These are phyloP conservation scores for Rhabdomys pumilio DNA, from an alignment of 2,797 vertebrate genomes.

Conservation along the genomic window DNA sequence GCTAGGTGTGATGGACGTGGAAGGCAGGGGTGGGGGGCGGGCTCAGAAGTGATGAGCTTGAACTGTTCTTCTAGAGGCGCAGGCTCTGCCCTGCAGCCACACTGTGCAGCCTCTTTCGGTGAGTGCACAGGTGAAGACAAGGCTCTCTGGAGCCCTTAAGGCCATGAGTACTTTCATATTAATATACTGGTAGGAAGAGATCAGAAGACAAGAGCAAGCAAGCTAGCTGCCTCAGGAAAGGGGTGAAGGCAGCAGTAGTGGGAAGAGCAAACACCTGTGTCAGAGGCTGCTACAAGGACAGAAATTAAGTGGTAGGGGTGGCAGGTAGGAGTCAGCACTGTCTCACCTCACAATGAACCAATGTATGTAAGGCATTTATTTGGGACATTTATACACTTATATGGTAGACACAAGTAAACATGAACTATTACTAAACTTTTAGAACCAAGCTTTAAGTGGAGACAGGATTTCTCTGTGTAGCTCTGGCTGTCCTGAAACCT, in stretches of 20 bases:
- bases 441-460: constrained; percentile 53
- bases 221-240: constrained; percentile 5
- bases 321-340: neutral
- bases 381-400: neutral
- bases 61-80: neutral
- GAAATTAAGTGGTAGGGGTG: neutral
- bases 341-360: constrained; percentile 48
- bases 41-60: neutral
- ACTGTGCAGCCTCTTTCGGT: neutral
- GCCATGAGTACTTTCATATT: constrained; percentile 8
- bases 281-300: neutral
- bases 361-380: neutral
- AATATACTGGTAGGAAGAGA: neutral
- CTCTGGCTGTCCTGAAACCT: neutral
- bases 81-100: no score
- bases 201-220: neutral
- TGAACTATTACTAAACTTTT: constrained; percentile 49
- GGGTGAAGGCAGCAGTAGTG: neutral
- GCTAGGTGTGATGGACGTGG: neutral
- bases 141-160: constrained; percentile 47
- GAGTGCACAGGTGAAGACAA: neutral
- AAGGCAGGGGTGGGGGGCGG: neutral
- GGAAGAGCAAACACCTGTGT: neutral
- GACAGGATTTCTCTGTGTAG: neutral
- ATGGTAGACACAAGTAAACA: constrained; percentile 32